Evolutionary conservation across 2,797 vertebrate species (phyloP).

Genomic region (Danio tinwini): DNA sequence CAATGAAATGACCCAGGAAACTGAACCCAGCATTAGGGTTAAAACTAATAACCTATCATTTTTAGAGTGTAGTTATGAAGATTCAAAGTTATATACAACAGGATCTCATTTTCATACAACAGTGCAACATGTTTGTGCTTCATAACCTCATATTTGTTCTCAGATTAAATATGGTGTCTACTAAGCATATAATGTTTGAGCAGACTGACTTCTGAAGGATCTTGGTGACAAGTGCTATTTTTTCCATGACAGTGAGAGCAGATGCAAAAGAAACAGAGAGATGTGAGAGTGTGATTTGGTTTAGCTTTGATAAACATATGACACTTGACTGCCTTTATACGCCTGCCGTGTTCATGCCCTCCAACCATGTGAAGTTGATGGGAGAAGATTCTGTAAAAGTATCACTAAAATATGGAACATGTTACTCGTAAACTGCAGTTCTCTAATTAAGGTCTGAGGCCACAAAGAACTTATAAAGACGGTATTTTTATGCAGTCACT

Average conservation of each 20-base stretch:
- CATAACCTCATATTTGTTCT: not conserved
- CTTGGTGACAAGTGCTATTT: constrained; percentile 38
- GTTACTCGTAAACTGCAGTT: not conserved
- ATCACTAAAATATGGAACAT: constrained; percentile 35
- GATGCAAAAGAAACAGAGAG: constrained; percentile 32
- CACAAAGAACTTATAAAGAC: not conserved
- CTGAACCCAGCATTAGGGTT: too few relatives aligned
- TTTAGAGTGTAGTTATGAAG: too few relatives aligned
- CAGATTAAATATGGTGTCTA: not conserved
- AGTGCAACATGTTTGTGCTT: not conserved
- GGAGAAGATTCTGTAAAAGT: constrained; percentile 39
- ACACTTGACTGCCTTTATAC: constrained; percentile 32
- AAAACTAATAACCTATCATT: too few relatives aligned
- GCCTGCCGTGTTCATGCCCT: constrained; percentile 40
- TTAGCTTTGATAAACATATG: constrained; percentile 46
- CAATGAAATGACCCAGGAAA: too few relatives aligned
- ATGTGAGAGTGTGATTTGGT: constrained; percentile 38
- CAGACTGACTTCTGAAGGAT: not conserved
- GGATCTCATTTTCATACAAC: not conserved
- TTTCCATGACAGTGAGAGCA: constrained; percentile 22
- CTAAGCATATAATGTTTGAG: constrained; percentile 1
- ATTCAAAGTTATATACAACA: too few relatives aligned
- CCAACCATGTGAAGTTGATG: constrained; percentile 39
- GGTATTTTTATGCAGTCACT: not conserved
- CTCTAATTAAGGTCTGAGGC: constrained; percentile 8